These are phyloP conservation scores for Acromyrmex echinatior DNA, from an alignment of 1,140 invertebrate species.

Conservation along the genomic window DNA sequence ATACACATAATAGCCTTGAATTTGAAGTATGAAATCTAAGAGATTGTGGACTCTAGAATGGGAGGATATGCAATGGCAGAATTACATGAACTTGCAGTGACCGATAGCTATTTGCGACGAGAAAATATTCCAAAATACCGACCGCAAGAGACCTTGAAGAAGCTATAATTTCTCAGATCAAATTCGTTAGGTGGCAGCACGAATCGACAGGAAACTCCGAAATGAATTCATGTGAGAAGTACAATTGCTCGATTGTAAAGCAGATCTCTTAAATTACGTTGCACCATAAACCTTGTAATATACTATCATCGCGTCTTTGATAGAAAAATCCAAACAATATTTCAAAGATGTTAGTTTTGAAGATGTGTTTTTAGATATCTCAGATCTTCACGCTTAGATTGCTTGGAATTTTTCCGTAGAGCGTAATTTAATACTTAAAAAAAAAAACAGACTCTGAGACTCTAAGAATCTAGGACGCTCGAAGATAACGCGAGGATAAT, in stretches of 20 bases:
- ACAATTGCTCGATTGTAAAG: neutral
- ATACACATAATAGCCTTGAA: neutral
- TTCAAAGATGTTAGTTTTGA: neutral
- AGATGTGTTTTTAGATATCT: neutral
- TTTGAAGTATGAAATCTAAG: neutral
- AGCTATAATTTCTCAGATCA: conserved; percentile 51
- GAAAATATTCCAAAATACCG: conserved; percentile 12
- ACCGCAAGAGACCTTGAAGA: conserved; percentile 17
- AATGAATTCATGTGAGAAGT: neutral
- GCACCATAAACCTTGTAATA: neutral
- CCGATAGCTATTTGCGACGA: conserved; percentile 30
- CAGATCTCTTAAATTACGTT: neutral
- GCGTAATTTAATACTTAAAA: neutral
- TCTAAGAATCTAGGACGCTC: neutral
- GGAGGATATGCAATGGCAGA: neutral
- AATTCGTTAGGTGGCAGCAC: conserved; percentile 66
- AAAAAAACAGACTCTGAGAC: neutral
- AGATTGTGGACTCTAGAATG: neutral
- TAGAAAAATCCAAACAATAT: neutral
- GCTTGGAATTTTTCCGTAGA: neutral
- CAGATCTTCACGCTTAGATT: neutral
- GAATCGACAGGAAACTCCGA: conserved; percentile 14
- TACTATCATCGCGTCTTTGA: neutral
- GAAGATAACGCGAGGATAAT: neutral
- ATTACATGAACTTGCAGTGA: neutral